Evolutionary conservation across 2,888 invertebrate species (phyloP).

Genomic region (Drosophila yooni): DNA sequence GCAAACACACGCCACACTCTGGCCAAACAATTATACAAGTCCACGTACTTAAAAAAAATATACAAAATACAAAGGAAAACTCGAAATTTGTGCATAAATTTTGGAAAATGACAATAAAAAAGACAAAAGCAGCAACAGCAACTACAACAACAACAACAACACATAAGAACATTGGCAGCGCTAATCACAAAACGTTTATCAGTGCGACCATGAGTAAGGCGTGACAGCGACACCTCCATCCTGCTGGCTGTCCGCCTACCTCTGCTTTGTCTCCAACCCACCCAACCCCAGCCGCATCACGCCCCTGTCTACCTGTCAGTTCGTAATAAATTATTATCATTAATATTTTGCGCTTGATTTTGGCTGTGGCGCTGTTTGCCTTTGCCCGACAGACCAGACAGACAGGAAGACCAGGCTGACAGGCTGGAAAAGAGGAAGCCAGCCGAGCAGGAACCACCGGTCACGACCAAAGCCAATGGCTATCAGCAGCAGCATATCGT

Average conservation of each 20-base stretch:
- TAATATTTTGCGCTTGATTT: conserved; percentile 75
- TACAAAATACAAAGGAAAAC: conserved; percentile 4
- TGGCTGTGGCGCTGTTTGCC: conserved; percentile 37
- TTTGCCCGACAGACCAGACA: conserved; percentile 27
- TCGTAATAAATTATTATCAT: conserved; percentile 73
- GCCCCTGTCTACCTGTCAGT: conserved; percentile 65
- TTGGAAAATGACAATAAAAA: conserved; percentile 65
- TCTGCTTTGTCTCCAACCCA: background rate
- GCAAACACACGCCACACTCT: conserved; percentile 20
- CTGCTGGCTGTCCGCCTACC: conserved; percentile 1
- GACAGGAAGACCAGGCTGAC: conserved; percentile 13
- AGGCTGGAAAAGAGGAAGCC: conserved; percentile 14
- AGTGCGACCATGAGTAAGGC: conserved; percentile 39
- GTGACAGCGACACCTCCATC: conserved; percentile 37
- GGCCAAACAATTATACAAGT: conserved; percentile 41
- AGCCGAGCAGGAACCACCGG: conserved; percentile 6
- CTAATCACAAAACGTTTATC: conserved; percentile 73
- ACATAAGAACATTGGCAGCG: conserved; percentile 38
- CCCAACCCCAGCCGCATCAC: background rate
- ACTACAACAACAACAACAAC: conserved; percentile 14
- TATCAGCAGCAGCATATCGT: conserved; percentile 11
- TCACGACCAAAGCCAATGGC: conserved; percentile 1
- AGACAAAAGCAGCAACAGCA: conserved; percentile 35
- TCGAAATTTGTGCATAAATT: conserved; percentile 66
- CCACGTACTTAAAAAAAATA: conserved; percentile 46